Percentiles rank a stretch among this genome's conserved stretches.
phyloP scores from a whole-genome alignment of 2,113 vertebrate genomes.

The Lipotes vexillifer region DNA sequence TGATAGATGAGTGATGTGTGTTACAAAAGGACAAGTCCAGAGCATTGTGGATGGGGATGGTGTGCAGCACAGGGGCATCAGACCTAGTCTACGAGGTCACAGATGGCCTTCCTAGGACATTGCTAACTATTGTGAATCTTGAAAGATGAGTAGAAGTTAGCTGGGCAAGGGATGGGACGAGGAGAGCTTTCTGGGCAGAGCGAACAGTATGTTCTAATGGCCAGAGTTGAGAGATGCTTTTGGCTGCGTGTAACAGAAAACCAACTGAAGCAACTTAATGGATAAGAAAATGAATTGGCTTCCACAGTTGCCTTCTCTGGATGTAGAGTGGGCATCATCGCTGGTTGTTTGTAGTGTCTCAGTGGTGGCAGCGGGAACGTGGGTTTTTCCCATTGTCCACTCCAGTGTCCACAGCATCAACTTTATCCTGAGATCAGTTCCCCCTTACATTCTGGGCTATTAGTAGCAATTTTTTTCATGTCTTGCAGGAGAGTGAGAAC shows the following conservation, averaged over 20 bases:
- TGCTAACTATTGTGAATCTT: neutral
- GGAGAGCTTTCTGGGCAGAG: neutral
- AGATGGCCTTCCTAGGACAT: neutral
- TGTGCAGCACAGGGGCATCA: neutral
- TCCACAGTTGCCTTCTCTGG: neutral
- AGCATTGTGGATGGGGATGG: no score
- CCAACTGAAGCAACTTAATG: neutral
- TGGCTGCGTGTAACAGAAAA: neutral
- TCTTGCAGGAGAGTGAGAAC: neutral
- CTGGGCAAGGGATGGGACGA: neutral
- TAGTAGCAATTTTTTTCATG: neutral
- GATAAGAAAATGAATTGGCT: neutral
- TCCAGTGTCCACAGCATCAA: rapidly evolving
- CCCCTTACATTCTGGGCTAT: neutral
- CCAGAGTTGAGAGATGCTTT: neutral
- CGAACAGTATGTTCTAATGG: neutral
- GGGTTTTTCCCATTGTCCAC: neutral
- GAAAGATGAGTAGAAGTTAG: neutral
- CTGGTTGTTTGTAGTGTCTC: neutral
- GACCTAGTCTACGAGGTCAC: neutral
- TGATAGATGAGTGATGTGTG: neutral
- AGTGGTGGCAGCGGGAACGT: neutral
- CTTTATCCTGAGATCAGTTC: neutral
- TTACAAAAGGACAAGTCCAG: neutral
- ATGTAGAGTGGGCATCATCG: rapidly evolving